phyloP scores from a whole-genome alignment of 2,888 invertebrate genomes.

The Drosophila eohydei region DNA sequence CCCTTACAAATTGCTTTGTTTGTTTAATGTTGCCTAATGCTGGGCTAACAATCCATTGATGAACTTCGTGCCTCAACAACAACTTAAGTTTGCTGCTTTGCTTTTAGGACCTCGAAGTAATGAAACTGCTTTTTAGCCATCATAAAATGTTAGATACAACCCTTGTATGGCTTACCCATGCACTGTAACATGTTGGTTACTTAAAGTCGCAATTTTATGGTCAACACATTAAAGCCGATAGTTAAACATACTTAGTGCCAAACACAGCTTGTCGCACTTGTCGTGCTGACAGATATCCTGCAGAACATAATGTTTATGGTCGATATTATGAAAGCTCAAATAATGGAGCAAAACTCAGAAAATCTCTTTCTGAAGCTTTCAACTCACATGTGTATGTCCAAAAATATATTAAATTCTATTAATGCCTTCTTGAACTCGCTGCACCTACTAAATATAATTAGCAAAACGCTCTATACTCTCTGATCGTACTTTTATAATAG shows the following conservation, averaged over 20 bases:
- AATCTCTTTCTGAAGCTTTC: background rate
- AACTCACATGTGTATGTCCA: too few species aligned
- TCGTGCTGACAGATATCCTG: conserved; percentile 7
- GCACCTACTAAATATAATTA: background rate
- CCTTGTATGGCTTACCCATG: background rate
- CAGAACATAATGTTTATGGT: background rate
- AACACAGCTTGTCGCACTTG: background rate
- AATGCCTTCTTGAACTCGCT: background rate
- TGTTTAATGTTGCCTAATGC: conserved; percentile 11
- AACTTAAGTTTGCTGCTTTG: conserved; percentile 5
- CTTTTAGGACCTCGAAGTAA: background rate
- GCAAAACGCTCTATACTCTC: background rate
- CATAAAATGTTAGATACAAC: conserved; percentile 34
- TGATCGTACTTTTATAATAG: background rate
- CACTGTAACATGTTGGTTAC: conserved; percentile 38
- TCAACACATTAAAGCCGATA: conserved; percentile 58
- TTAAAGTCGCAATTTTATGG: conserved; percentile 54
- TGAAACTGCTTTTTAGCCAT: conserved; percentile 16
- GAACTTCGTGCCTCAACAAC: conserved; percentile 1
- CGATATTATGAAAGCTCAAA: background rate
- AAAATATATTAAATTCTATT: background rate
- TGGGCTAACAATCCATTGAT: conserved; percentile 9
- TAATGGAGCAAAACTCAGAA: background rate
- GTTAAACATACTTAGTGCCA: conserved; percentile 49
- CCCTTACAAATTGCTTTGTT: conserved; percentile 24